Evolutionary conservation across 2,797 vertebrate genomes (phyloP).

Genomic region (Arnoldichthys spilopterus): DNA sequence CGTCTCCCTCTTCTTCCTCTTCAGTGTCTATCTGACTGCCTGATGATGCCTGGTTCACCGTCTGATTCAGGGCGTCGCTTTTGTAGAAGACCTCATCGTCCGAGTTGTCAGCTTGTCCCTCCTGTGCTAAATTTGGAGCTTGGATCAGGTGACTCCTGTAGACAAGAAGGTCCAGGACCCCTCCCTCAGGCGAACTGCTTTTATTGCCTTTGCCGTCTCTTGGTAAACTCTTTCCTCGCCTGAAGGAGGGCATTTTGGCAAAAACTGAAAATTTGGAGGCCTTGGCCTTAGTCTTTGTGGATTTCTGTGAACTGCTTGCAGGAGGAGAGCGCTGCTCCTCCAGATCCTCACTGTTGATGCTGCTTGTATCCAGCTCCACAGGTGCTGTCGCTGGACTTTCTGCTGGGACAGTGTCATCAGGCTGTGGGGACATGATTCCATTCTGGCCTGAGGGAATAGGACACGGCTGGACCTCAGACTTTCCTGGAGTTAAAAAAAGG

Average conservation of each 20-base stretch:
- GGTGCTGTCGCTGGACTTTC: slow-evolving; percentile 44
- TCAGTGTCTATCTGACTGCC: slow-evolving; percentile 59
- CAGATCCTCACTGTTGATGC: slow-evolving; percentile 60
- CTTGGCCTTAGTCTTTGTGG: slow-evolving; percentile 69
- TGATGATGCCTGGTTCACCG: slow-evolving; percentile 65
- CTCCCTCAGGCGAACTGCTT: slow-evolving; percentile 43
- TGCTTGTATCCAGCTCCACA: slow-evolving; percentile 61
- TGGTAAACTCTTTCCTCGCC: slow-evolving; percentile 63
- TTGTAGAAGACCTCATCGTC: slow-evolving; percentile 74
- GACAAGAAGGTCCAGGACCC: slow-evolving; percentile 44
- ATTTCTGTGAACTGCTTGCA: slow-evolving; percentile 66
- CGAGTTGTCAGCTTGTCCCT: slow-evolving; percentile 63
- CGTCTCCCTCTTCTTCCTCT: slow-evolving; percentile 45
- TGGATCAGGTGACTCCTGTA: slow-evolving; percentile 41
- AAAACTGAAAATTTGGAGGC: slow-evolving; percentile 77
- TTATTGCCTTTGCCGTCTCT: slow-evolving; percentile 46
- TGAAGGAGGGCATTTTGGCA: slow-evolving; percentile 82
- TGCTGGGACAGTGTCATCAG: slow-evolving; percentile 27
- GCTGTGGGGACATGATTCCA: slow-evolving; percentile 45
- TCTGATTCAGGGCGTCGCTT: slow-evolving; percentile 62
- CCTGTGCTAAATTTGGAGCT: slow-evolving; percentile 51
- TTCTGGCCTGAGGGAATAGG: slow-evolving; percentile 29
- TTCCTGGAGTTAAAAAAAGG: slow-evolving; percentile 26
- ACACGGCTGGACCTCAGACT: slow-evolving; percentile 47
- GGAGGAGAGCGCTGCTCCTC: slow-evolving; percentile 48